phyloP scores from a whole-genome alignment of 2,797 vertebrate genomes.

The Alfaro cultratus region DNA sequence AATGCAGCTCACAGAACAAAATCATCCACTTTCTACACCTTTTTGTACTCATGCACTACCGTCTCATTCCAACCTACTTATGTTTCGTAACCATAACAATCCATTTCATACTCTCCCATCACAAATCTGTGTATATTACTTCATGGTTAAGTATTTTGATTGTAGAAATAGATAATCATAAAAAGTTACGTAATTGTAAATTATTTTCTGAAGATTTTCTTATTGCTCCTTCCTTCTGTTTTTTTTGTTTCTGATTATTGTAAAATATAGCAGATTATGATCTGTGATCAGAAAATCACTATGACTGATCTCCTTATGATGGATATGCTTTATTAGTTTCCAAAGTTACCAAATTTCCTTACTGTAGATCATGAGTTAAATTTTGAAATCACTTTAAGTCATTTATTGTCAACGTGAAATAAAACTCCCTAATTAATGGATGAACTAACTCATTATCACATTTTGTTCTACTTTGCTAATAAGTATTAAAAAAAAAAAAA shows the following conservation, averaged over 20 bases:
- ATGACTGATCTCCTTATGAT: not conserved
- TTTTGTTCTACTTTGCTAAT: too few species aligned
- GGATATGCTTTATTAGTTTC: not conserved
- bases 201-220: not conserved
- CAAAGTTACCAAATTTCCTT: too few species aligned
- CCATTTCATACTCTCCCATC: not conserved
- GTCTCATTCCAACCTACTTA: not conserved
- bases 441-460: too few species aligned
- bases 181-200: not conserved
- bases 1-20: not conserved
- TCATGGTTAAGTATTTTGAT: not conserved
- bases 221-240: not conserved
- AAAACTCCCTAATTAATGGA: too few species aligned
- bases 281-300: not conserved
- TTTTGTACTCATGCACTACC: not conserved
- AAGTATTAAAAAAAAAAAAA: too few species aligned
- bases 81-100: not conserved
- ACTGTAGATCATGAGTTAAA: too few species aligned
- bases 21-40: not conserved
- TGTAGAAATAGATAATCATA: not conserved
- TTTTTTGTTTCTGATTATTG: not conserved
- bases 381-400: too few species aligned
- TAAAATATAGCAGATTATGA: not conserved
- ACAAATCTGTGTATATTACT: not conserved
- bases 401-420: too few species aligned